Evolutionary conservation across 2,797 vertebrate species (phyloP), one percentile per base, ranked within the genome.

Genomic region (Rhabdophis nuchalis): DNA sequence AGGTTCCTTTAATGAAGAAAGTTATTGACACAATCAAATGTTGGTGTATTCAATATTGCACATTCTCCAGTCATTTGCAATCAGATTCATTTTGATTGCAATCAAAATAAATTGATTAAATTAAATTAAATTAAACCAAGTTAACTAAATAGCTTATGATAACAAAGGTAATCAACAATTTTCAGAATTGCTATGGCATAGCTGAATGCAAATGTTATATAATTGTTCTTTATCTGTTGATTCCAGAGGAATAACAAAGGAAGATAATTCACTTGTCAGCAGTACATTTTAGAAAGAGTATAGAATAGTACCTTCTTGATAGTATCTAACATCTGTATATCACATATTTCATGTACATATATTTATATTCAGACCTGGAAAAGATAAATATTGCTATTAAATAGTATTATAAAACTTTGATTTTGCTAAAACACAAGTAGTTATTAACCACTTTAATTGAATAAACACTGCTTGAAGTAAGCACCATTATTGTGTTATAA

Each of bases 21-120:
- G 53, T 86, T 92, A 68, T 88, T 92, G 54, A 54, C 53, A 93
- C 64, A 52, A 89, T 90, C 77, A 86, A 92, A 87, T 92, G 85
- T 87, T 32, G 1, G 27, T 72, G 36, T 89, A 29, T 72, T 92
- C 72, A 92, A 53, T 61, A 57, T 50, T 72, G 60, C 52, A 72
- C 20, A 2, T 89, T 72, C 52, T 86, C 32, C 88, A 41, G 20
- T 46, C 36, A 50, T 32, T 85, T 82, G 72, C 72, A 82, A 46
- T 46, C 72, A 46, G 72, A 46, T 82, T 72, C n/a, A 36, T 36
- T 72, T 72, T 72, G n/a, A 72, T 85, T 82, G 72, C 20, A 82
- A 82, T 82, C 72, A 82, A 46, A 46, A 46, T 88, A 82, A 46
- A 82, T 82, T 46, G 10, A 82, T 46, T 82, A 46, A 82, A 82